phyloP scores from a whole-genome alignment of 2,888 invertebrate species.

The Elmis aenea region DNA sequence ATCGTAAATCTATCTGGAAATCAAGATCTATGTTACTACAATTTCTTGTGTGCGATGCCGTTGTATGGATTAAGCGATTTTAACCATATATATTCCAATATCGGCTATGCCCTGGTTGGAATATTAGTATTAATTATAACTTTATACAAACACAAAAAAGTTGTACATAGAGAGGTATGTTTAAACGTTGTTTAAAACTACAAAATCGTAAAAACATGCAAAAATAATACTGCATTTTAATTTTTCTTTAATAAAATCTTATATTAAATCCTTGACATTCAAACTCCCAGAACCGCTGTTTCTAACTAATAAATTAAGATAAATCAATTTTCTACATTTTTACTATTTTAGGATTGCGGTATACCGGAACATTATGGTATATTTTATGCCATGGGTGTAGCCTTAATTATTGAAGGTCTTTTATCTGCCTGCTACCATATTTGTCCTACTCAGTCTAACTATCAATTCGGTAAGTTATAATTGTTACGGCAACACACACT shows the following conservation, averaged over 20 bases:
- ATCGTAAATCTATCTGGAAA: constrained; percentile 73
- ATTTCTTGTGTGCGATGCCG: constrained; percentile 80
- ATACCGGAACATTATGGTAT: constrained; percentile 77
- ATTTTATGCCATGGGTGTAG: constrained; percentile 81
- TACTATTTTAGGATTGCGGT: constrained; percentile 57
- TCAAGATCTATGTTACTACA: constrained; percentile 85
- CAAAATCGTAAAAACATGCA: no score
- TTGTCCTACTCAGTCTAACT: constrained; percentile 85
- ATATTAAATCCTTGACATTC: no score
- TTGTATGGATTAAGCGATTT: constrained; percentile 69
- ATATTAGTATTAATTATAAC: constrained; percentile 71
- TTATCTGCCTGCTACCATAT: constrained; percentile 85
- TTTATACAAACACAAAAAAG: constrained; percentile 48
- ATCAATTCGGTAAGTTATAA: constrained; percentile 79
- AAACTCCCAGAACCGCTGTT: no score
- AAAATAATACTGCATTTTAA: no score
- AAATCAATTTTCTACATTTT: no score
- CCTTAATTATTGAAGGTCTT: constrained; percentile 79
- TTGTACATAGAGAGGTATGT: constrained; percentile 22
- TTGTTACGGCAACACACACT: no score
- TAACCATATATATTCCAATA: constrained; percentile 82
- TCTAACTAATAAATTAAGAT: no score
- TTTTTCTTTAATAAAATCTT: no score
- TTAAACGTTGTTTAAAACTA: no score
- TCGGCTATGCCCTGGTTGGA: constrained; percentile 76